Conservation (phyloP, 2,113 vertebrate genomes). For the Pelusios castaneus region DNA sequence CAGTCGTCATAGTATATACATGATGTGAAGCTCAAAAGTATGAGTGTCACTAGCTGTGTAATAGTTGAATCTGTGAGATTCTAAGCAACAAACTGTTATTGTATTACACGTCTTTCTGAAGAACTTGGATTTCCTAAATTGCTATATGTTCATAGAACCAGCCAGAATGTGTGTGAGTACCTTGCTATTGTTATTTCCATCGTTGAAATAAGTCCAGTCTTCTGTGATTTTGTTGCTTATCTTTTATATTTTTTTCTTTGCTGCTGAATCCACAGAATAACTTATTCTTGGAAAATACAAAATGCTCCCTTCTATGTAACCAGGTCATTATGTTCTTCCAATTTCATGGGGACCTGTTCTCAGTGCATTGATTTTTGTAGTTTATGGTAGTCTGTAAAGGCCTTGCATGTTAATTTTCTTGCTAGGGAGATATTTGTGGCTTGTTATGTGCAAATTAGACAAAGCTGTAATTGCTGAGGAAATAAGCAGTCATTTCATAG, state of each 20-base stretch:
- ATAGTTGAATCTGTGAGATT: background rate
- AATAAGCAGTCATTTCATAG: background rate
- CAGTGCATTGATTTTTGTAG: background rate
- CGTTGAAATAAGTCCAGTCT: constrained; percentile 12
- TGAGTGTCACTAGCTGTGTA: constrained; percentile 28
- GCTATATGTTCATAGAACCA: background rate
- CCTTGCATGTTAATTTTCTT: background rate
- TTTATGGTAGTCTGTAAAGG: background rate
- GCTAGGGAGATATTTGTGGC: background rate
- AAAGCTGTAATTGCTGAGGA: background rate
- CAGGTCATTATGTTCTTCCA: background rate
- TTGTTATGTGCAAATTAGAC: background rate
- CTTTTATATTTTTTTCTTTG: constrained; percentile 10
- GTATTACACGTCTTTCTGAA: constrained; percentile 41
- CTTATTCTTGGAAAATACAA: background rate
- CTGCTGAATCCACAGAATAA: constrained; percentile 6
- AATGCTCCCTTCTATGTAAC: background rate
- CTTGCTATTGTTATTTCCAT: constrained; percentile 35
- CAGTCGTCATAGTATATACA: background rate
- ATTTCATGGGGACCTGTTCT: background rate
- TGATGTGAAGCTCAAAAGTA: constrained; percentile 16
- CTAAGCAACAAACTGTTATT: constrained; percentile 46
- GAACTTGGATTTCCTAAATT: constrained; percentile 33
- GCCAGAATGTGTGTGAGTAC: constrained; percentile 14
- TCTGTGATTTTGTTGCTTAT: constrained; percentile 35